phyloP scores from a whole-genome alignment of 2,888 invertebrate species.

The Stictocephala bisonia region DNA sequence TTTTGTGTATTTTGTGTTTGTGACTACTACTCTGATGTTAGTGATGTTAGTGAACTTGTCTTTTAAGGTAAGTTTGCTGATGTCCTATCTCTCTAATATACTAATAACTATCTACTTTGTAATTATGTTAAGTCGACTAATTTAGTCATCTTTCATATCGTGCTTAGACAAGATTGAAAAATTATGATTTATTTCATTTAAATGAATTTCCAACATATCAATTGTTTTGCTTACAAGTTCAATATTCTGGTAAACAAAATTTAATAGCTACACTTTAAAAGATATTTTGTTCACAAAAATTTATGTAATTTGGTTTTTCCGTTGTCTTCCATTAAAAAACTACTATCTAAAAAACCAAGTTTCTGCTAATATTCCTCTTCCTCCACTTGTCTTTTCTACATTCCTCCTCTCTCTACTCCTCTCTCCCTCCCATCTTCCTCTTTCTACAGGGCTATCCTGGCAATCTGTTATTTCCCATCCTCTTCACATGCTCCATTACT shows the following conservation, averaged over 20 bases:
- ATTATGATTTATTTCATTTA: background rate
- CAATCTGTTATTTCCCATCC: too few species aligned
- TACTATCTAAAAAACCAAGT: background rate
- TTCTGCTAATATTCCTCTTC: too few species aligned
- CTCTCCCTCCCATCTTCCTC: too few species aligned
- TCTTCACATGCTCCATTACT: too few species aligned
- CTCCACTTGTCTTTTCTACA: too few species aligned
- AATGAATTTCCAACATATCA: slow-evolving; percentile 8
- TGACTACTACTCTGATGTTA: too few species aligned
- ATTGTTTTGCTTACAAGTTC: background rate
- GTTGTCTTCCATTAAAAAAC: background rate
- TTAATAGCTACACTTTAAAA: background rate
- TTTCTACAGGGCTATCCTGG: too few species aligned
- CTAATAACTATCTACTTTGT: background rate
- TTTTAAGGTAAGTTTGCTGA: too few species aligned
- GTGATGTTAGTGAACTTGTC: too few species aligned
- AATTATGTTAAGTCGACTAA: background rate
- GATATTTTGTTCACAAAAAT: background rate
- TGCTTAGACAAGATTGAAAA: background rate
- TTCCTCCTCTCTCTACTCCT: too few species aligned
- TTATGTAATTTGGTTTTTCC: background rate
- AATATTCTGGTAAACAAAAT: slow-evolving; percentile 10
- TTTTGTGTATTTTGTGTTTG: too few species aligned
- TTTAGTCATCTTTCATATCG: slow-evolving; percentile 13
- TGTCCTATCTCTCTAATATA: too few species aligned